Conservation (phyloP, 2,888 invertebrate species). For the Pharmacophagus antenor region DNA sequence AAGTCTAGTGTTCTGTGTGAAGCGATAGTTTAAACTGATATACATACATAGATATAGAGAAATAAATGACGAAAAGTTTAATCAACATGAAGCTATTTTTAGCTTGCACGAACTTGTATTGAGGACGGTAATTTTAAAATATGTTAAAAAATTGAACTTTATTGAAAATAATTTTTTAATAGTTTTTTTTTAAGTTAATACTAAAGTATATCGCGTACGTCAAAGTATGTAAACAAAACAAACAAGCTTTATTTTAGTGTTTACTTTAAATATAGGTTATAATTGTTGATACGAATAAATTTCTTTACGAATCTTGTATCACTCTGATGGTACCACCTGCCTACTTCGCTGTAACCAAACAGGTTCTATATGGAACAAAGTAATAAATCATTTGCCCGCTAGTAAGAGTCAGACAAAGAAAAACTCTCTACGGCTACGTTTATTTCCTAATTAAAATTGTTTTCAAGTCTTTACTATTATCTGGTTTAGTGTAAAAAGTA, state of each 20-base stretch:
- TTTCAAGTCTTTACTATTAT: not conserved
- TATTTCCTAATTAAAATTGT: conserved; percentile 31
- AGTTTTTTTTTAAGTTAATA: no score
- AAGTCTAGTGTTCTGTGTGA: conserved; percentile 57
- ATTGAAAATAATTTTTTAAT: no score
- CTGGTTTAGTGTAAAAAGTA: not conserved
- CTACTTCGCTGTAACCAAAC: conserved; percentile 20
- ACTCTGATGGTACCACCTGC: conserved; percentile 12
- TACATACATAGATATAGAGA: not conserved
- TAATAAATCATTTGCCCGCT: conserved; percentile 27
- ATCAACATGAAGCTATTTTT: not conserved
- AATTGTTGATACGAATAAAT: not conserved
- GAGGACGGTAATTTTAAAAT: not conserved
- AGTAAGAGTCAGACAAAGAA: conserved; percentile 30
- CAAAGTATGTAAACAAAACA: no score
- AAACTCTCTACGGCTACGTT: conserved; percentile 27
- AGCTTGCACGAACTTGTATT: not conserved
- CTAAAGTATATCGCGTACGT: no score
- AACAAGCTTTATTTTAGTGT: no score
- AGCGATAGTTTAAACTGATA: conserved; percentile 41
- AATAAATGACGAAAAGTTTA: not conserved
- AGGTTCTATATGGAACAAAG: conserved; percentile 29
- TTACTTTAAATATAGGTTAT: no score
- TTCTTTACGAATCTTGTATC: conserved; percentile 19
- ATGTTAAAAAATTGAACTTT: no score